A percentile compares a stretch with the other conserved stretches of the same genome.
phyloP scores from a whole-genome alignment of 2,113 vertebrate species.

The Phrynocephalus versicolor region DNA sequence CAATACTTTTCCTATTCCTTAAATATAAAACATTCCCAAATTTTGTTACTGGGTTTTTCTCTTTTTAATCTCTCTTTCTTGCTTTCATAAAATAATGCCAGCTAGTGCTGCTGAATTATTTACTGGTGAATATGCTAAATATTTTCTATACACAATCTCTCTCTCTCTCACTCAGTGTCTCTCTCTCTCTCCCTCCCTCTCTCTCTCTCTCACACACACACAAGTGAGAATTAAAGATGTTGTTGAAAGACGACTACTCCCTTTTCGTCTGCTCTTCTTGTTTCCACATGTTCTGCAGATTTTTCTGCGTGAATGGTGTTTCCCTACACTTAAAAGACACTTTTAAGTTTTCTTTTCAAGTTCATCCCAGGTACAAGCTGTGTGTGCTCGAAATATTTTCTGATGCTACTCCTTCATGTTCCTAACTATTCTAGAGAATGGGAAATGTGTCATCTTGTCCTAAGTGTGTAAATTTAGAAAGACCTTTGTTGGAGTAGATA shows the following conservation, averaged over 20 bases:
- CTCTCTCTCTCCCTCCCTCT: neutral
- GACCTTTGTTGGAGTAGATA: neutral
- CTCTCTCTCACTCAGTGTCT: neutral
- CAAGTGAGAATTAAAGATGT: neutral
- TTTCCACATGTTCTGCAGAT: neutral
- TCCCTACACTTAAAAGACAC: neutral
- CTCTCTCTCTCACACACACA: neutral
- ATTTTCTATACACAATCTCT: neutral
- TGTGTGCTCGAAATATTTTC: neutral
- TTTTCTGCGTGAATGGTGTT: neutral
- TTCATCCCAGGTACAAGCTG: neutral
- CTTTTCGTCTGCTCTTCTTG: neutral
- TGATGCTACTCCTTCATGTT: neutral
- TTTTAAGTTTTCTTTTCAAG: neutral
- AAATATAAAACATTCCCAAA: neutral
- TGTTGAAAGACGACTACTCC: neutral
- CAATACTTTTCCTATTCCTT: neutral
- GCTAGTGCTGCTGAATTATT: neutral
- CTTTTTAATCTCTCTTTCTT: neutral
- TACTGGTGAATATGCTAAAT: neutral
- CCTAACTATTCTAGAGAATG: neutral
- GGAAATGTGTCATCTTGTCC: neutral
- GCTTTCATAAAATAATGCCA: neutral
- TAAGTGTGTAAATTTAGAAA: neutral
- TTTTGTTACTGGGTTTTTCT: neutral